Evolutionary conservation across 2,888 invertebrate genomes (phyloP).

Genomic region (Gasteruption jaculator): DNA sequence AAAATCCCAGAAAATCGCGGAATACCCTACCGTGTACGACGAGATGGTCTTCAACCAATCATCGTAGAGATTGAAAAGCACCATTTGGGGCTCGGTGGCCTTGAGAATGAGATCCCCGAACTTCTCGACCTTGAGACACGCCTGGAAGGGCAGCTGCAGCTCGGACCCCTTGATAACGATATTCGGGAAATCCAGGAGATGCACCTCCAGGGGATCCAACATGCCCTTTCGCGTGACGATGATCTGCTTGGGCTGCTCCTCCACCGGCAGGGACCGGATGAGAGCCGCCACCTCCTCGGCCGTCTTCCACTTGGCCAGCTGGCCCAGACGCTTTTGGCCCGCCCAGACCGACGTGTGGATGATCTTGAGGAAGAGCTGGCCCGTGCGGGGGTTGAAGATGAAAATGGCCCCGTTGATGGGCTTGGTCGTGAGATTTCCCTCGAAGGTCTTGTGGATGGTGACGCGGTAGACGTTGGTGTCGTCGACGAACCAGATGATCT

Average conservation of each 20-base stretch:
- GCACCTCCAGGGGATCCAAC: constrained; percentile 99
- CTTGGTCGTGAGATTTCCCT: constrained; percentile 98
- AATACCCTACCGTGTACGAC: constrained; percentile 96
- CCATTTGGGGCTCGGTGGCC: constrained; percentile 99
- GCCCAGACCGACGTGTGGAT: constrained; percentile 99
- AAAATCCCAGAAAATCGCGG: constrained; percentile 36
- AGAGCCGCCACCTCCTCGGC: constrained; percentile 99
- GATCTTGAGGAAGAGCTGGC: constrained; percentile 98
- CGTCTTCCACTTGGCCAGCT: constrained; percentile 99
- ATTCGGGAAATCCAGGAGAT: constrained; percentile 99
- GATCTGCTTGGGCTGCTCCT: constrained; percentile 99
- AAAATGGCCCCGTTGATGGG: constrained; percentile 99
- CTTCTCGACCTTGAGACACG: constrained; percentile 97
- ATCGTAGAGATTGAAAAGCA: constrained; percentile 97
- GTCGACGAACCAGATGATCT: constrained; percentile 99
- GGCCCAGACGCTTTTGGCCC: constrained; percentile 98
- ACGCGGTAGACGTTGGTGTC: constrained; percentile 99
- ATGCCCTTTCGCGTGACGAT: constrained; percentile 99
- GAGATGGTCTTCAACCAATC: constrained; percentile 99
- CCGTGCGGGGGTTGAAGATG: constrained; percentile 98
- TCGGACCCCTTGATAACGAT: constrained; percentile 99
- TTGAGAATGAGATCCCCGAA: constrained; percentile 98
- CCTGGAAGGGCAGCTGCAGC: constrained; percentile 97
- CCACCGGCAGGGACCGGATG: constrained; percentile 97
- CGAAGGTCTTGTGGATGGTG: constrained; percentile 99